Evolutionary conservation across 2,113 vertebrate species (phyloP), one percentile per base, ranked within the genome.

Genomic region (Pelusios castaneus): DNA sequence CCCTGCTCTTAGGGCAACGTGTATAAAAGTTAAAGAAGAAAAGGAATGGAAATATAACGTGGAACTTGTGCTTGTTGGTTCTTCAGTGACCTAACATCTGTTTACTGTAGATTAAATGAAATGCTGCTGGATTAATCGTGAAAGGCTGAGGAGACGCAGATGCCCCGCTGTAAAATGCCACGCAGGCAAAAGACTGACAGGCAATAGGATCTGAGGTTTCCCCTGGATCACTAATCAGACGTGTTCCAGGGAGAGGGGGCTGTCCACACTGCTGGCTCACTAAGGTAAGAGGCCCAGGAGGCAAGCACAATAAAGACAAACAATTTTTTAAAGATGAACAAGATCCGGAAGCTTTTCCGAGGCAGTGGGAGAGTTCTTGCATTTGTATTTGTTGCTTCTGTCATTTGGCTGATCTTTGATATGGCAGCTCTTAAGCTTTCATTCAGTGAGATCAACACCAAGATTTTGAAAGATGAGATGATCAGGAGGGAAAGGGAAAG

Each of bases 351-450:
- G 96, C 98, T 99, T 95, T 98, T 99, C 80, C 97, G 99, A 96
- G 99, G 99, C 70, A 99, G 99, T 93, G 98, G 99, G 90, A 96
- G 99, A 95, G 98, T 98, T 29, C 97, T 99, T 16, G 98, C 98
- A 0, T 98, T 99, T 63, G 98, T 99, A 85, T 99, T 99, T 91
- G 96, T 96, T 16, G 99, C 99, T 56, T 99, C 99, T 70, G 97
- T 99, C 91, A 91, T 98, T 58, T 99, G 99, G 99, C 95, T 99
- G 77, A 97, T 99, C 77, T 98, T 99, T 95, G 99, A 99, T 97
- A 99, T 99, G 98, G 99, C 98, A 94, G 99, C 99, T n/a, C 98
- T 99, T 29, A 98, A 98, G 82, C 55, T 99, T 12, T 99, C 99
- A 31, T 97, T 99, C 83, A 98, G 96, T 93, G 99, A 99, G 51